A percentile compares a stretch with the other conserved stretches of the same genome.
Conservation (phyloP, 2,888 invertebrate genomes). For the Caradrina clavipalpis region DNA sequence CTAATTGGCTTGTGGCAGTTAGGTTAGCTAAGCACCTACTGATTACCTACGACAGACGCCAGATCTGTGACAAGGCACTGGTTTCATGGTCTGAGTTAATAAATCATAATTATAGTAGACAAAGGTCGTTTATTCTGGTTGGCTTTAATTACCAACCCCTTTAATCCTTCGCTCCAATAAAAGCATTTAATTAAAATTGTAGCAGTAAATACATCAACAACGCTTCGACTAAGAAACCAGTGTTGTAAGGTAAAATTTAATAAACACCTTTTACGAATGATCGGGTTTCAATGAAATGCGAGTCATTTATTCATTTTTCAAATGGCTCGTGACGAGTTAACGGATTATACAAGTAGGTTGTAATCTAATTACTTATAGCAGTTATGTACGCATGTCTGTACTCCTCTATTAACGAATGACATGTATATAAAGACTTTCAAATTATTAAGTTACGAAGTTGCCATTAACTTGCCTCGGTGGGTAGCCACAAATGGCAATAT, state of each 20-base stretch:
- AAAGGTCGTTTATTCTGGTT: constrained; percentile 85
- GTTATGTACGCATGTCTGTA: not conserved
- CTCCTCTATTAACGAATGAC: not conserved
- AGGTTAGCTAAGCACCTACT: constrained; percentile 11
- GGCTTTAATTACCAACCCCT: constrained; percentile 83
- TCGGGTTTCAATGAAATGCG: constrained; percentile 53
- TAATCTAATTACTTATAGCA: constrained; percentile 24
- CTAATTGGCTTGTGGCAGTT: constrained; percentile 13
- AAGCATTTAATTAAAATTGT: constrained; percentile 86
- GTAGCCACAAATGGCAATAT: not conserved
- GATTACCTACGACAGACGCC: constrained; percentile 25
- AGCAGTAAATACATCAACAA: constrained; percentile 74
- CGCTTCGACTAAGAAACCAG: constrained; percentile 60
- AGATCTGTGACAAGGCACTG: constrained; percentile 40
- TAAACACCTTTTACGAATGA: constrained; percentile 62
- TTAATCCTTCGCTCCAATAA: constrained; percentile 82
- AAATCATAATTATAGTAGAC: constrained; percentile 85
- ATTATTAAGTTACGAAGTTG: not conserved
- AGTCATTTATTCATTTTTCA: constrained; percentile 44
- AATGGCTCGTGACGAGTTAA: constrained; percentile 29
- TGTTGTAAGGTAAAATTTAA: constrained; percentile 64
- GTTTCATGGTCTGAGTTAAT: constrained; percentile 75
- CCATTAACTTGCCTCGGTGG: not conserved
- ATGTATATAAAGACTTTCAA: not conserved
- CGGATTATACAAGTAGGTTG: not conserved